Evolutionary conservation across 2,888 invertebrate genomes (phyloP).

Genomic region (Himalopsyche anomala): DNA sequence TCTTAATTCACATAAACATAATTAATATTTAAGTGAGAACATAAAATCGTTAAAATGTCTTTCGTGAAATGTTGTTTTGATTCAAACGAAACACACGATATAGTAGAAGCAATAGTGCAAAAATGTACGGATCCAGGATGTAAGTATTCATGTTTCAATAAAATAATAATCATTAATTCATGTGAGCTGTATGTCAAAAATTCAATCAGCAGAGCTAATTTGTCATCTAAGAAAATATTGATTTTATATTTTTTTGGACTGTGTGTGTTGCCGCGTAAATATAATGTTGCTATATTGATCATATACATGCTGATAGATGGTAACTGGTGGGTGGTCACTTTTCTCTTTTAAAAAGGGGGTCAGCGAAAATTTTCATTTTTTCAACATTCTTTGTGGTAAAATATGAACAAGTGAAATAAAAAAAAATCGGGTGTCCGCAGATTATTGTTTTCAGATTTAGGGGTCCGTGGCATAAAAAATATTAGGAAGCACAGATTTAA

Average conservation of each 20-base stretch:
- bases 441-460: no score
- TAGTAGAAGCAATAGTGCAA: conserved; percentile 84
- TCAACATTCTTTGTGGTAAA: no score
- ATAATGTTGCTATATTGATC: conserved; percentile 47
- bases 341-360: no score
- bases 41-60: conserved; percentile 74
- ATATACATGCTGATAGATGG: not conserved
- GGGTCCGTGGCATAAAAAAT: no score
- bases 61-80: conserved; percentile 89
- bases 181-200: not conserved
- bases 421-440: no score
- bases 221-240: conserved; percentile 47
- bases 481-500: no score
- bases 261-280: conserved; percentile 60
- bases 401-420: no score
- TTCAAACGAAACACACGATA: conserved; percentile 83
- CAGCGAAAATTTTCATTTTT: no score
- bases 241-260: conserved; percentile 49
- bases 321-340: no score
- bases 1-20: not conserved
- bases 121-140: conserved; percentile 90
- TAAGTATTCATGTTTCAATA: conserved; percentile 77
- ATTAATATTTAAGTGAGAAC: not conserved
- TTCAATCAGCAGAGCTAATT: not conserved
- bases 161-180: conserved; percentile 5